Conservation (phyloP, 2,888 invertebrate genomes). For the Meganola albula region DNA sequence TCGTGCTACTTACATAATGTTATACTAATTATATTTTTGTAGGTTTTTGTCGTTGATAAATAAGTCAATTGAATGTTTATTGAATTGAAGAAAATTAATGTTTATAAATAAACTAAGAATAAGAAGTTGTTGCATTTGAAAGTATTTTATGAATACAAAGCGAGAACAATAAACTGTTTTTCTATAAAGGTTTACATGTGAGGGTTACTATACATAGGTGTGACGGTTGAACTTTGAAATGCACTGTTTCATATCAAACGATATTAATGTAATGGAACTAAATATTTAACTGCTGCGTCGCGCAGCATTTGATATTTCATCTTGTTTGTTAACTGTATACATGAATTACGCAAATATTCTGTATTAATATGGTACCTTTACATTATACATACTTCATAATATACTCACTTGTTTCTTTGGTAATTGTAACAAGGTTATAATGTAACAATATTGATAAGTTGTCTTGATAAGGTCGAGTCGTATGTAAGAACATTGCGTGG, state of each 20-base stretch:
- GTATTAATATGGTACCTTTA: conserved; percentile 40
- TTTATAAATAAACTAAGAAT: conserved; percentile 74
- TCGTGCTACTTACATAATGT: conserved; percentile 74
- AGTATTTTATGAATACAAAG: conserved; percentile 76
- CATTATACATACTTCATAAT: conserved; percentile 17
- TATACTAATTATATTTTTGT: conserved; percentile 77
- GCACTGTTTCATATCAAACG: conserved; percentile 71
- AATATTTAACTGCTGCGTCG: conserved; percentile 50
- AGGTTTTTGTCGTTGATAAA: conserved; percentile 76
- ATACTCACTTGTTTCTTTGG: conserved; percentile 37
- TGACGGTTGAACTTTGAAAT: conserved; percentile 57
- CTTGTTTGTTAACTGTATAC: conserved; percentile 69
- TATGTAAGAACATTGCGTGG: conserved; percentile 43
- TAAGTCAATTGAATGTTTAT: conserved; percentile 77
- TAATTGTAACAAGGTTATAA: conserved; percentile 50
- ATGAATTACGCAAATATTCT: conserved; percentile 45
- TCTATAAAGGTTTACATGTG: conserved; percentile 74
- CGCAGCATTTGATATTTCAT: conserved; percentile 62
- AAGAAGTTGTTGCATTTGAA: conserved; percentile 78
- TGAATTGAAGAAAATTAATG: conserved; percentile 70
- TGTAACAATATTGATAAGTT: conserved; percentile 49
- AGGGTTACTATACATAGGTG: conserved; percentile 55
- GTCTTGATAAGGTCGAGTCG: conserved; percentile 49
- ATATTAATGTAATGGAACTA: conserved; percentile 51
- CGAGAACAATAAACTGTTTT: conserved; percentile 77